Conservation (phyloP, 2,113 vertebrate species). For the Ramphastos sulfuratus region DNA sequence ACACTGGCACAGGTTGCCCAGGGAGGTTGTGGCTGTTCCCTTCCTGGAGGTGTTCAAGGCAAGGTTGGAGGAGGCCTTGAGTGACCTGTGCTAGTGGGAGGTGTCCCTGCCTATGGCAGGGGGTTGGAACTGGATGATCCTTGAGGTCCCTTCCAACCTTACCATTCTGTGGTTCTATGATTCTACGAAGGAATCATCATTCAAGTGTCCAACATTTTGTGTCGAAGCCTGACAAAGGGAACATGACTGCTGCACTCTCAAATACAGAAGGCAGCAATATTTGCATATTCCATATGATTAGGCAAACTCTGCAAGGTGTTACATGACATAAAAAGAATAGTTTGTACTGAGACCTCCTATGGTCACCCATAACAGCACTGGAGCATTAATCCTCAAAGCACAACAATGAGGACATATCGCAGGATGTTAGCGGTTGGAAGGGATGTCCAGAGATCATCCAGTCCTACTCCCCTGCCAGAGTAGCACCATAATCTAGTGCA, state of each 20-base stretch:
- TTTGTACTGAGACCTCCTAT: neutral
- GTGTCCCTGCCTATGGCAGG: too few species aligned
- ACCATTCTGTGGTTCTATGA: neutral
- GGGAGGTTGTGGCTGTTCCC: too few species aligned
- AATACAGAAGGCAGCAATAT: conserved; percentile 5
- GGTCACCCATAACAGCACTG: neutral
- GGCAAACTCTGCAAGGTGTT: neutral
- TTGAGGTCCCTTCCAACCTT: too few species aligned
- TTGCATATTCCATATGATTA: neutral
- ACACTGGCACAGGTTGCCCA: too few species aligned
- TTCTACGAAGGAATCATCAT: neutral
- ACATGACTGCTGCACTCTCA: neutral
- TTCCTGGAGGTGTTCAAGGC: too few species aligned
- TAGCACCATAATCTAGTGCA: too few species aligned
- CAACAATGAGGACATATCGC: neutral
- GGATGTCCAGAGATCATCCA: too few species aligned
- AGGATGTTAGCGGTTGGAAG: too few species aligned
- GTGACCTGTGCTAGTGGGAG: too few species aligned
- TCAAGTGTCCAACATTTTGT: neutral
- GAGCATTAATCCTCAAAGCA: neutral
- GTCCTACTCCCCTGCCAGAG: too few species aligned
- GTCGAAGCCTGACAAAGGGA: neutral
- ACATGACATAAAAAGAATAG: neutral
- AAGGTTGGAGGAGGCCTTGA: too few species aligned
- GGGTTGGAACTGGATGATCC: too few species aligned